Percentiles rank a stretch among this genome's conserved stretches.
Evolutionary conservation across 2,797 vertebrate genomes (phyloP).

Genomic region (Florisuga fusca): DNA sequence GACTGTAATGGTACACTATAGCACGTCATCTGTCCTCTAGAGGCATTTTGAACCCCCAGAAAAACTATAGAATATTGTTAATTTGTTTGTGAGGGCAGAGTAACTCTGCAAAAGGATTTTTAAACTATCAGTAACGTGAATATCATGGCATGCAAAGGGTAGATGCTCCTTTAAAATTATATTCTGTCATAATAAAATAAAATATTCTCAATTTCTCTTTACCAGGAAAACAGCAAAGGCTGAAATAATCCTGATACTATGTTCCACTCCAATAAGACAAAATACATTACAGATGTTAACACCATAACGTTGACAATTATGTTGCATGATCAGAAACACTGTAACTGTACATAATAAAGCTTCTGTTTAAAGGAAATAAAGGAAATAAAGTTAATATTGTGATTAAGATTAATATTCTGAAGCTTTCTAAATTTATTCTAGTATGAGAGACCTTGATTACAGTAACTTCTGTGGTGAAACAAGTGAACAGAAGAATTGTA

Average conservation of each 20-base stretch:
- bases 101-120: background rate
- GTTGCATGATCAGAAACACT: background rate
- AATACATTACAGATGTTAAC: background rate
- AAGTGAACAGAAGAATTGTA: background rate
- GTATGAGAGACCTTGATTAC: background rate
- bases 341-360: background rate
- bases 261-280: background rate
- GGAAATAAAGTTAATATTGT: background rate
- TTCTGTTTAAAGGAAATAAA: background rate
- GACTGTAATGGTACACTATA: conserved; percentile 51
- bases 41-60: conserved; percentile 56
- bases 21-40: conserved; percentile 59
- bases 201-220: background rate
- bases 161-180: background rate
- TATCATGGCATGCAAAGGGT: background rate
- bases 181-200: background rate
- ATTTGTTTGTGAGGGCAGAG: conserved; percentile 2
- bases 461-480: background rate
- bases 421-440: background rate
- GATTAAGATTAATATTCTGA: background rate
- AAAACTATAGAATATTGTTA: conserved; percentile 57
- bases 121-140: background rate
- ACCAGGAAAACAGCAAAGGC: background rate
- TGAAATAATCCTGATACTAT: background rate
- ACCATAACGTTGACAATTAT: background rate